These are phyloP conservation scores for Marisa cornuarietis DNA, from an alignment of 1,140 invertebrate genomes.

Conservation along the genomic window DNA sequence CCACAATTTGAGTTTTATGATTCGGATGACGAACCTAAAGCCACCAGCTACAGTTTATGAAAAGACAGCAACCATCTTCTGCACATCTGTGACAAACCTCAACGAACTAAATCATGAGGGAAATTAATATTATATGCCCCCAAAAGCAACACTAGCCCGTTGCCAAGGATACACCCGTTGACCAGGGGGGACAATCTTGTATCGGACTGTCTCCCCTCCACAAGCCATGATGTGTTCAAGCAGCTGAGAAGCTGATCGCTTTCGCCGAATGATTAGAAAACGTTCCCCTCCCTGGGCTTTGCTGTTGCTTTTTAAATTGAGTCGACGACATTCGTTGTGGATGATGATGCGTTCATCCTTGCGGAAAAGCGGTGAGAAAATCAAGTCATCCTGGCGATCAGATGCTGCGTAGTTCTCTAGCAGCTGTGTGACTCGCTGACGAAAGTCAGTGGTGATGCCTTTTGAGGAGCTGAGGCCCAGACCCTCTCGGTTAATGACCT, in stretches of 20 bases:
- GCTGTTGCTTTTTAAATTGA: conserved; percentile 71
- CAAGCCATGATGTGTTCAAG: conserved; percentile 57
- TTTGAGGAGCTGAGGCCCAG: conserved; percentile 45
- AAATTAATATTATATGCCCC: no score
- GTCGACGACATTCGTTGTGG: conserved; percentile 67
- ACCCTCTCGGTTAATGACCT: conserved; percentile 52
- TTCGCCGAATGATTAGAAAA: conserved; percentile 69
- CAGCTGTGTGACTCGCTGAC: conserved; percentile 37
- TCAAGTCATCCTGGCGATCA: conserved; percentile 68
- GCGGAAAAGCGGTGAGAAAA: conserved; percentile 76
- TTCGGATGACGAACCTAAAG: no score
- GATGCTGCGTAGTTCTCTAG: conserved; percentile 50
- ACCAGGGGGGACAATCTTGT: conserved; percentile 63
- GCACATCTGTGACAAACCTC: no score
- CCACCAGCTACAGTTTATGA: no score
- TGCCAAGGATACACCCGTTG: conserved; percentile 10
- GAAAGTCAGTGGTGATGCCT: conserved; percentile 45
- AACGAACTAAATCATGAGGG: no score
- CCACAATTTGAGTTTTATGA: no score
- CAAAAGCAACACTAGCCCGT: neutral
- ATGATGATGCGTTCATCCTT: conserved; percentile 77
- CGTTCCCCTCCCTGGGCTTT: conserved; percentile 68
- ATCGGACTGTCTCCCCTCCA: conserved; percentile 64
- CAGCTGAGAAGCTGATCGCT: conserved; percentile 54
- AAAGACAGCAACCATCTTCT: no score